phyloP scores from a whole-genome alignment of 2,797 vertebrate species.

The Peromyscus eremicus region DNA sequence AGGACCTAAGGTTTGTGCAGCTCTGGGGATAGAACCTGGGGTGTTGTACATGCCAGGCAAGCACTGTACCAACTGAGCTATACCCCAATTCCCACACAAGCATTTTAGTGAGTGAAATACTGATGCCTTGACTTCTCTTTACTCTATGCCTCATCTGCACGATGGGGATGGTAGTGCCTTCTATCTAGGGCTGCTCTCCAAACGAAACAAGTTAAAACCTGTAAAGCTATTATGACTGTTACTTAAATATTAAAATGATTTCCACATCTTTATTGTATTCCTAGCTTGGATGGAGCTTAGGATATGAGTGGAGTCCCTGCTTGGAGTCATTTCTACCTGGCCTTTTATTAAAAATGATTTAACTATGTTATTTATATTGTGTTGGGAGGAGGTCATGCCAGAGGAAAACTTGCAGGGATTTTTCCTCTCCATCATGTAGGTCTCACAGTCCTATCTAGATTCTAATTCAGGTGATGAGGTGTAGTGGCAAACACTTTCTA shows the following conservation, averaged over 20 bases:
- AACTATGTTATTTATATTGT: not conserved
- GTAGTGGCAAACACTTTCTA: not conserved
- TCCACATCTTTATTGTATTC: slow-evolving; percentile 13
- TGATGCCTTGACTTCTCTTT: not conserved
- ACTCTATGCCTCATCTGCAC: slow-evolving; percentile 41
- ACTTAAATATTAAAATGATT: slow-evolving; percentile 34
- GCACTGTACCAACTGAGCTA: not conserved
- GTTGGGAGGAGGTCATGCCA: not conserved
- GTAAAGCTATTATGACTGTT: not conserved
- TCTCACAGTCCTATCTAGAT: not conserved
- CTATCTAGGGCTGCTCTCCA: not conserved
- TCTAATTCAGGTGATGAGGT: not conserved
- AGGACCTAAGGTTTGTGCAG: not conserved
- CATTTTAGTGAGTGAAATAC: not conserved
- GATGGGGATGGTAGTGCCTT: not conserved
- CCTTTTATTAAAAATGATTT: not conserved
- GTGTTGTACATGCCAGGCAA: not conserved
- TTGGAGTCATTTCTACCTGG: not conserved
- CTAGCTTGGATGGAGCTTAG: not conserved
- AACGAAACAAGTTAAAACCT: slow-evolving; percentile 8
- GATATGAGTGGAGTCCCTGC: not conserved
- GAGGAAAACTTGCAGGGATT: not conserved
- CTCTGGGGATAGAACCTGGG: not conserved
- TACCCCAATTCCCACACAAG: not conserved
- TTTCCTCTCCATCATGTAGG: not conserved